These are phyloP conservation scores for Hemichromis elongatus DNA, from an alignment of 2,113 vertebrate genomes.

Conservation along the genomic window DNA sequence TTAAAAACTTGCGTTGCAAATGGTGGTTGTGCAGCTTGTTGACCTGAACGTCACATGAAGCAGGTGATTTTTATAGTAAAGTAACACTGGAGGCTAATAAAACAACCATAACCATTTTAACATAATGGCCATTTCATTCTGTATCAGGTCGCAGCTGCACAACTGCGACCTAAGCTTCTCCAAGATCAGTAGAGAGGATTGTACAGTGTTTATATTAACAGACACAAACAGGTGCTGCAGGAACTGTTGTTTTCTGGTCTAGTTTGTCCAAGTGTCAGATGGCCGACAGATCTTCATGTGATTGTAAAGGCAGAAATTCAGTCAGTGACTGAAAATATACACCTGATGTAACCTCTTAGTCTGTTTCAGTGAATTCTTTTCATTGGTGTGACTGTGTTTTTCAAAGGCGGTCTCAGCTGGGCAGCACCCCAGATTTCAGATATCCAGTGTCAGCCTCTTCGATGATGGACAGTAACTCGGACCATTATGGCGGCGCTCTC, in stretches of 20 bases:
- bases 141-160: background rate
- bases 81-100: background rate
- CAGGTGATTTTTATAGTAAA: background rate
- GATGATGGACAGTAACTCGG: conserved; percentile 79
- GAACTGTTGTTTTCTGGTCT: fast-evolving
- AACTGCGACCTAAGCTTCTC: background rate
- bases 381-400: background rate
- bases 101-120: background rate
- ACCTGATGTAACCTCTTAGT: fast-evolving
- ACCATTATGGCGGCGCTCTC: conserved; percentile 80
- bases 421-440: conserved; percentile 89
- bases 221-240: background rate
- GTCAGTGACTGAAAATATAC: background rate
- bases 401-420: conserved; percentile 80
- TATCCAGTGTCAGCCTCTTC: conserved; percentile 81
- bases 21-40: background rate
- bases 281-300: background rate
- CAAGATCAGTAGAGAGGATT: background rate
- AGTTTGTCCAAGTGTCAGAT: background rate
- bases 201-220: background rate
- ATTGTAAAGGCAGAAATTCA: too few species aligned
- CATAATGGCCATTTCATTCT: background rate
- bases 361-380: background rate
- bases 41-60: background rate
- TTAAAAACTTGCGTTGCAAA: background rate